phyloP scores from a whole-genome alignment of 1,140 invertebrate genomes.

The Cyclargus thomasi region DNA sequence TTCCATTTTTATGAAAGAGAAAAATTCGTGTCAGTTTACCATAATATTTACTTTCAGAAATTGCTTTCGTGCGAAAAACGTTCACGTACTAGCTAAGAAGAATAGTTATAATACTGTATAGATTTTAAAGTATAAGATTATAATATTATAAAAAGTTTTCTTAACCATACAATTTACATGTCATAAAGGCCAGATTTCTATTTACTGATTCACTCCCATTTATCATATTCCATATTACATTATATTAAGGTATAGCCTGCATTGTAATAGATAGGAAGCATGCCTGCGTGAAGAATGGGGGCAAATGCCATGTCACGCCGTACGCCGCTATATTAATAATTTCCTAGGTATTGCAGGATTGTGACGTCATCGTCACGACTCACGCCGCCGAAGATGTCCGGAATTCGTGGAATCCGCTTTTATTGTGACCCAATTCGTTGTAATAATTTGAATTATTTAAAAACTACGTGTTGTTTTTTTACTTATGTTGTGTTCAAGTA shows the following conservation, averaged over 20 bases:
- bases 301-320: conserved; percentile 30
- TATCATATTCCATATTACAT: no score
- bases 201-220: no score
- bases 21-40: background rate
- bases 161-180: no score
- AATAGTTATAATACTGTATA: no score
- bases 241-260: background rate
- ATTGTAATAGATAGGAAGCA: conserved; percentile 24
- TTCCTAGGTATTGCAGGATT: conserved; percentile 31
- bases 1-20: conserved; percentile 12
- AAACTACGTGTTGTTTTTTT: no score
- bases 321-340: conserved; percentile 36
- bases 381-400: conserved; percentile 10
- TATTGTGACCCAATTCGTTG: background rate
- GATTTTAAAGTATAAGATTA: no score
- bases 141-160: no score
- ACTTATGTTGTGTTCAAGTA: no score
- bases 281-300: conserved; percentile 29
- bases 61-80: background rate
- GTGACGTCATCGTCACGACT: conserved; percentile 23
- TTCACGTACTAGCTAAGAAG: no score
- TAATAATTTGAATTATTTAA: background rate
- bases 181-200: no score
- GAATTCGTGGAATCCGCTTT: conserved; percentile 13
- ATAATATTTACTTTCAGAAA: background rate